These are phyloP conservation scores for Heliothis virescens DNA, from an alignment of 1,140 invertebrate genomes.

Conservation along the genomic window DNA sequence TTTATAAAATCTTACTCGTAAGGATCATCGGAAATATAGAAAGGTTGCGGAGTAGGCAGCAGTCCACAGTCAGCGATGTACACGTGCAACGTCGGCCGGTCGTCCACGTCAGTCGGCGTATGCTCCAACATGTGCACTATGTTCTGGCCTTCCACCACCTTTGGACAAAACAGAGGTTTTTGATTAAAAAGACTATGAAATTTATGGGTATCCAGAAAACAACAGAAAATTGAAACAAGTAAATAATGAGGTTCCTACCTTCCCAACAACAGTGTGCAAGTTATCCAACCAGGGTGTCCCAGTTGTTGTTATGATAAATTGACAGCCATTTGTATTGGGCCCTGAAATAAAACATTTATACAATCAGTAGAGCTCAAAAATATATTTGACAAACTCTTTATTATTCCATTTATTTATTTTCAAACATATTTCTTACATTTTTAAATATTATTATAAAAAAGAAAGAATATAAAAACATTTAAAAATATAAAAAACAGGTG, in stretches of 20 bases:
- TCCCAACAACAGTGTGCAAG: slow-evolving; percentile 97
- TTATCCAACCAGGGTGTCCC: slow-evolving; percentile 97
- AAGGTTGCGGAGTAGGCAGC: slow-evolving; percentile 87
- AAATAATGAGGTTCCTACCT: slow-evolving; percentile 86
- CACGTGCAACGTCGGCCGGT: slow-evolving; percentile 89
- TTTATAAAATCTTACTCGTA: slow-evolving; percentile 89
- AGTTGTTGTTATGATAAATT: slow-evolving; percentile 98
- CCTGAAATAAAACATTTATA: slow-evolving; percentile 68
- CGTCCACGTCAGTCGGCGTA: slow-evolving; percentile 91
- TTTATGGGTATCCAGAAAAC: background rate
- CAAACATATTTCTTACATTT: too few relatives aligned
- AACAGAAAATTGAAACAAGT: slow-evolving; percentile 2
- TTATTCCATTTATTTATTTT: too few relatives aligned
- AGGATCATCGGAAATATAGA: slow-evolving; percentile 89
- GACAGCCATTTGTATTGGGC: slow-evolving; percentile 95
- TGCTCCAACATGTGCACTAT: slow-evolving; percentile 95
- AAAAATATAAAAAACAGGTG: too few relatives aligned
- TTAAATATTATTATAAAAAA: too few relatives aligned
- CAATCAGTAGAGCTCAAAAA: too few relatives aligned
- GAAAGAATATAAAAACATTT: too few relatives aligned
- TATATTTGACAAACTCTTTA: background rate
- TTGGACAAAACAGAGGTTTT: background rate
- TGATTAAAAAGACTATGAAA: background rate
- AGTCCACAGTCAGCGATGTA: slow-evolving; percentile 89
- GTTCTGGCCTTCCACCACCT: slow-evolving; percentile 93